Base-by-base conservation (phyloP, 2,888 invertebrate species). In the Cryptus armator region DNA sequence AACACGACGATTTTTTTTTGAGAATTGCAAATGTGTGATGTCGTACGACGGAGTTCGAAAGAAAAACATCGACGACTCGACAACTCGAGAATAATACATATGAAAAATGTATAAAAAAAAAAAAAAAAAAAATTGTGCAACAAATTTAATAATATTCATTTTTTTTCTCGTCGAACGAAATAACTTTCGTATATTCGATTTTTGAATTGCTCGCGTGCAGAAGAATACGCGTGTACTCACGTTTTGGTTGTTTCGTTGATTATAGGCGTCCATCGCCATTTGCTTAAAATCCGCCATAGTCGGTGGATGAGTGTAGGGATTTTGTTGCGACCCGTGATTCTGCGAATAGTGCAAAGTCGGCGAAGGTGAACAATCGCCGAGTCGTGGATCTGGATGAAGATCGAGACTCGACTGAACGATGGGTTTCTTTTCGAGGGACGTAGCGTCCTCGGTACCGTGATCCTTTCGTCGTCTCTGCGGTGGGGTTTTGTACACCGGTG, bases 251-350 rank as follows among this genome's bases (percentile, higher is more conserved):
- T 92, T 93, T 32, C 92, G 91, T 79, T 93, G 93, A 89, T 93
- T 93, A 86, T 92, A 93, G 53, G 92, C 92, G 81, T 93, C 92
- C 90, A 92, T 92, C 70, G 93, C 93, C 91, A 93, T 93, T 86
- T 93, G 93, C 76, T 93, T 93, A 85, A 93, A 93, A 75, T 93
- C 93, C 32, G 92, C 92, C 90, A 93, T 90, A 3, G 93, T 93
- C 46, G 93, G 93, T 80, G 90, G 88, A 79, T 92, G 89, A 79
- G 88, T 89, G 87, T 91, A 92, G 66, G 89, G 81, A 84, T 90
- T 91, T 70, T 85, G 88, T 79, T 88, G 88, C 46, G 77, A 14
- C 14, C 84, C 87, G 77, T 90, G 90, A 87, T 90, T 90, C 67
- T 90, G 90, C 12, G 89, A 71, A 71, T 89, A 89, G 87, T 90